Evolutionary conservation across 2,113 vertebrate species (phyloP), one percentile per base, ranked within the genome.

Genomic region (Macquaria australasica): DNA sequence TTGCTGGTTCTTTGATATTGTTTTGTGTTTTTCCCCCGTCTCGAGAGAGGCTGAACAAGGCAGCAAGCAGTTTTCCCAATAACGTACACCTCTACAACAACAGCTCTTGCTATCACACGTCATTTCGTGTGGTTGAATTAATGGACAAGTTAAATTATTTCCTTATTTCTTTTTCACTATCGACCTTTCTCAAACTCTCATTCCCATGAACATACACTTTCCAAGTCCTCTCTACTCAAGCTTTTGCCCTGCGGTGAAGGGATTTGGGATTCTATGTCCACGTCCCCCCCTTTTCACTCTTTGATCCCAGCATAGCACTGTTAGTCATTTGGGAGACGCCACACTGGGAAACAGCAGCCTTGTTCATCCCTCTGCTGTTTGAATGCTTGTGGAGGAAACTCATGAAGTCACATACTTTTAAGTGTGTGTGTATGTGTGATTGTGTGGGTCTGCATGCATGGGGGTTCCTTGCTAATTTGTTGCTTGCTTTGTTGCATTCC

Each of bases 401-500:
- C 20, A n/a, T 41, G 14, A 76, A 50, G 77, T 81, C 87, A n/a
- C 43, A n/a, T 50, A 62, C 23, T 82, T 68, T 58, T 39, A n/a
- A 18, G 53, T 45, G n/a, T 73, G 48, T 75, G 50, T 85, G 73
- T 87, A 50, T 86, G 73, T 87, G 64, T 62, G 50, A n/a, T 55
- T 73, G 63, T 82, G 79, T 87, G 75, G 58, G 75, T 69, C 28
- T 75, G 82, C 86, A 77, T 92, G 92, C 77, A 64, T 16, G 6
- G 63, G 60, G 53, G n/a, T 15, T 82, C 86, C 83, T 87, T 87
- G 91, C 88, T 95, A 95, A 95, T 91, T 62, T 90, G 80, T 93
- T 55, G 82, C 90, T 91, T 93, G 90, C 86, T 93, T 91, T 92
- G 86, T 90, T 87, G 72, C 89, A 25, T 83, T 77, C 83, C 72